Base-by-base conservation (phyloP, 2,113 vertebrate species). In the Pteropus alecto region DNA sequence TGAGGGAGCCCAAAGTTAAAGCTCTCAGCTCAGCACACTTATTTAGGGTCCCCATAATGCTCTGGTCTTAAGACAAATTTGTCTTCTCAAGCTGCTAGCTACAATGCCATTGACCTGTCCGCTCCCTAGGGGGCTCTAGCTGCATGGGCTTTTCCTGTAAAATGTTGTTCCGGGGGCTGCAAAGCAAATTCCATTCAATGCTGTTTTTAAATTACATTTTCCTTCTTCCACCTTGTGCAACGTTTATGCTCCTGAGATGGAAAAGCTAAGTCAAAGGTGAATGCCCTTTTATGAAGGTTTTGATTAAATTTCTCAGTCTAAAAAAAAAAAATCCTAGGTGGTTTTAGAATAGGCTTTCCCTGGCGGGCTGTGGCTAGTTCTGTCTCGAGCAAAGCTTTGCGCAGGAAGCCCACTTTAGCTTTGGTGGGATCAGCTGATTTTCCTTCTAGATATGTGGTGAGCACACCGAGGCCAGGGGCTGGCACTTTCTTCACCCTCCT, bases 181-280 rank as follows among this genome's bases (percentile, higher is more conserved):
- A 61, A 73, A 79, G 70, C 48, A 74, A 51, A 77, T 70, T 56
- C 87, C 7, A 28, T 46, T 83, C 93, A 68, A 35, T 35, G 65
- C 7, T 24, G 46, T 74, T 84, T 78, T 76, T 5, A 90, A 93
- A 92, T 94, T 94, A 41, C 58, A 30, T 83, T 78, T 94, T 83
- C 33, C 73, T 86, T 26, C 74, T 38, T 91, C n/a, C 30, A 41
- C 93, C 63, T 87, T 13, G 33, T 48, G 74, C 70, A 58, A 33
- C 87, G 51, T 70, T 91, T 90, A 58, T 90, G 73, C 94, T 70
- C 13, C 58, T 13, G 51, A 94, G 90, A 84, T 76, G 70, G 87
- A 90, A 96, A 93, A n/a, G 58, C 73, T 2, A 48, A 89, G 46
- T 74, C 51, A n/a, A n/a, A 92, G 70, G 86, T 95, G 65, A 91